phyloP scores from a whole-genome alignment of 2,797 vertebrate genomes.

The Tragelaphus eurycerus region DNA sequence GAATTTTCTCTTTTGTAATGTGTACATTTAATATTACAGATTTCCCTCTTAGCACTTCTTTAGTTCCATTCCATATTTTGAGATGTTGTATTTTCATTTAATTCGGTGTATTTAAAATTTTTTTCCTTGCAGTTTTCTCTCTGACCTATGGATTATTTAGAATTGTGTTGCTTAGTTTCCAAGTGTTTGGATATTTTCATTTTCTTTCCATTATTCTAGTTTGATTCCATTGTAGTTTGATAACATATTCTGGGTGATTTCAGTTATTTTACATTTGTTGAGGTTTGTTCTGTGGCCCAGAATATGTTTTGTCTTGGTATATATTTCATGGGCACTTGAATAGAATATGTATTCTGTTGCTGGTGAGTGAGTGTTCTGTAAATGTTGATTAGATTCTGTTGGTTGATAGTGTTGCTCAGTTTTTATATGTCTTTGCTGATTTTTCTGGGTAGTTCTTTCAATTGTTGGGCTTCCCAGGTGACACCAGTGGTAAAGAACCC shows the following conservation, averaged over 20 bases:
- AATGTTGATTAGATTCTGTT: background rate
- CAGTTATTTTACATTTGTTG: background rate
- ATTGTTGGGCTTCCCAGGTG: background rate
- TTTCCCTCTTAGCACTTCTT: background rate
- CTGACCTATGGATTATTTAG: background rate
- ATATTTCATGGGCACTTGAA: background rate
- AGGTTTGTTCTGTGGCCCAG: background rate
- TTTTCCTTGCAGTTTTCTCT: background rate
- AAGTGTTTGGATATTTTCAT: background rate
- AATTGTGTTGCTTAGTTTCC: background rate
- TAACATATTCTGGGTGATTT: background rate
- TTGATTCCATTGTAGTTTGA: background rate
- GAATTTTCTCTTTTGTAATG: conserved; percentile 4
- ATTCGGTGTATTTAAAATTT: background rate
- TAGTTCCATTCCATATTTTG: background rate
- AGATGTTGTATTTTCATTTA: background rate
- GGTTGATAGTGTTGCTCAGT: background rate
- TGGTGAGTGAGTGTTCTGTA: background rate
- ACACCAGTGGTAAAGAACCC: background rate
- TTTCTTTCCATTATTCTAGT: background rate
- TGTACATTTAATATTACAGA: background rate
- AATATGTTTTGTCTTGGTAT: background rate
- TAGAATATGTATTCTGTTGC: background rate
- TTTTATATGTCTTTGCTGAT: background rate
- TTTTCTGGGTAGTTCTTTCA: background rate